Base-by-base conservation (phyloP, 1,140 invertebrate species). In the Nautilus pompilius region DNA sequence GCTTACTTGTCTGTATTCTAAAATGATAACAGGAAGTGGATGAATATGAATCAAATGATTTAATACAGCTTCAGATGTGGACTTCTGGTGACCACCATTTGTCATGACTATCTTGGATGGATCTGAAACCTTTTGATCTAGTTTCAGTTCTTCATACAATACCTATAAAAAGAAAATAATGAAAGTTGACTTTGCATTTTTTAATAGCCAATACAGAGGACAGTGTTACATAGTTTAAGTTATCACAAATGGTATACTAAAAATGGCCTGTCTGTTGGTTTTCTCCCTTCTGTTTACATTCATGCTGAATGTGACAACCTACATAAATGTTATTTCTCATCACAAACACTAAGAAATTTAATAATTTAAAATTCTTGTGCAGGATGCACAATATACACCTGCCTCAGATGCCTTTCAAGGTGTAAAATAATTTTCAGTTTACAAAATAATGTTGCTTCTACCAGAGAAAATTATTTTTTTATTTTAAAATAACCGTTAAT, bases 21-120 rank as follows among this genome's bases (percentile, higher is more conserved):
- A 69, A 20, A 88, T 75, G 32, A 87, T 73, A 29, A 66, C 72
- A 8, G 87, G 87, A 26, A 88, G 76, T n/a, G 84, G 80, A 63
- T 88, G 87, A 0, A 78, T 68, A 2, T 72, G 57, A 17, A 72
- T 63, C 4, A 88, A 70, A 32, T 80, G 77, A 0, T 80, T 80
- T 17, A 87, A 71, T 76, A 84, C 84, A 57, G 80, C 62, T 71
- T 87, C 86, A 2, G 84, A 85, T 26, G 87, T 87, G 29, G 86
- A 87, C 65, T 86, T 87, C 60, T 75, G 68, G 5, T 82, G 81
- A 36, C 82, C 82, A 17, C 77, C 70, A 34, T 75, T 64, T 8
- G 87, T 88, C 62, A 82, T 82, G 34, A 80, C 76, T 22, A 87
- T 76, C 46, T 74, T 78, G 6, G 49, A 59, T 49, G 70, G 74